Conservation (phyloP, 1,140 invertebrate genomes). For the Magallana gigas region DNA sequence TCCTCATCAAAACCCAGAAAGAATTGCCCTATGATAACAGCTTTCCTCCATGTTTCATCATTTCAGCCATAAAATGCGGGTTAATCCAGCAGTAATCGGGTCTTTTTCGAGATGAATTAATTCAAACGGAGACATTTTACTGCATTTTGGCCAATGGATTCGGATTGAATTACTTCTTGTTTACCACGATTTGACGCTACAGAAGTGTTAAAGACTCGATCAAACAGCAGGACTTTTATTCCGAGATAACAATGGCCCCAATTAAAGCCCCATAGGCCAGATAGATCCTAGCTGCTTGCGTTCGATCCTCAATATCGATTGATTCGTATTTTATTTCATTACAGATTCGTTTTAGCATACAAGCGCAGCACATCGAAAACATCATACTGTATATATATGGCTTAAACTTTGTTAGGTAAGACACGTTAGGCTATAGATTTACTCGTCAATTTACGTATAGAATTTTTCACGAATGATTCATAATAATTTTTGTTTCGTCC, state of each 20-base stretch:
- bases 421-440: too few relatives aligned
- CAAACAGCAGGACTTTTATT: neutral
- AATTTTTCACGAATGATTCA: neutral
- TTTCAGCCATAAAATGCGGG: neutral
- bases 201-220: neutral
- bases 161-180: conserved; percentile 28
- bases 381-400: too few relatives aligned
- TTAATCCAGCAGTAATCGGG: neutral
- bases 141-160: neutral
- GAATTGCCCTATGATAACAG: neutral
- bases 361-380: too few relatives aligned
- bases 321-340: neutral
- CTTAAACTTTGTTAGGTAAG: too few relatives aligned
- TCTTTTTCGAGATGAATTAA: neutral
- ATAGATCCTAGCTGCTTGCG: neutral
- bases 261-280: neutral
- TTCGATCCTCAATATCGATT: conserved; percentile 8
- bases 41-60: conserved; percentile 14
- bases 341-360: too few relatives aligned
- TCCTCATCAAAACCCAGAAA: neutral
- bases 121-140: conserved; percentile 17
- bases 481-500: neutral
- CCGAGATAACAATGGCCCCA: neutral
- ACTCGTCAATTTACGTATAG: neutral
- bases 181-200: neutral